These are phyloP conservation scores for Zonotrichia albicollis DNA, from an alignment of 2,797 vertebrate genomes.

Conservation along the genomic window DNA sequence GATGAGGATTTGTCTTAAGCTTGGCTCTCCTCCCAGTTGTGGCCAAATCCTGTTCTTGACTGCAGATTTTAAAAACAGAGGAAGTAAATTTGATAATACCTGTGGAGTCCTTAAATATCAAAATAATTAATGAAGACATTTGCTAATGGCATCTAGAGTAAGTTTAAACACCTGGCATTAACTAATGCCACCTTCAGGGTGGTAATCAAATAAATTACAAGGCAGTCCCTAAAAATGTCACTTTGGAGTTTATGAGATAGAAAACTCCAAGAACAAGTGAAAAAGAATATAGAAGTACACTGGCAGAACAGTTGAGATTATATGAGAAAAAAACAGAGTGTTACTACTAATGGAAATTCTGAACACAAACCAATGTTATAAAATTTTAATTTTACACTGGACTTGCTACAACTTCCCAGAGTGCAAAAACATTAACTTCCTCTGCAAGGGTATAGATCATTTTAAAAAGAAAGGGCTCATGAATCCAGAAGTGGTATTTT, in stretches of 20 bases:
- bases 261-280: neutral
- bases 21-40: neutral
- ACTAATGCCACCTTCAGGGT: neutral
- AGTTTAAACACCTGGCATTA: neutral
- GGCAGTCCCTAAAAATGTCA: neutral
- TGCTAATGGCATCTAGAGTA: neutral
- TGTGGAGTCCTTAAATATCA: neutral
- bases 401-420: neutral
- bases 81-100: neutral
- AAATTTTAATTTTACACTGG: neutral
- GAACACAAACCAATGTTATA: neutral
- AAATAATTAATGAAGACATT: neutral
- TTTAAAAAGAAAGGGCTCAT: neutral
- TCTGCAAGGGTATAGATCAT: neutral
- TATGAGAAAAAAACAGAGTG: neutral
- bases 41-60: neutral
- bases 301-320: neutral
- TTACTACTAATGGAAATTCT: neutral
- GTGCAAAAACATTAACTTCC: neutral
- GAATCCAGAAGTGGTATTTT: constrained; percentile 37
- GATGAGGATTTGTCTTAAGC: neutral
- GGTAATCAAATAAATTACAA: neutral
- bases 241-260: neutral
- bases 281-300: neutral
- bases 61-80: neutral